Evolutionary conservation across 2,888 invertebrate genomes (phyloP).

Genomic region (Pammene aurita): DNA sequence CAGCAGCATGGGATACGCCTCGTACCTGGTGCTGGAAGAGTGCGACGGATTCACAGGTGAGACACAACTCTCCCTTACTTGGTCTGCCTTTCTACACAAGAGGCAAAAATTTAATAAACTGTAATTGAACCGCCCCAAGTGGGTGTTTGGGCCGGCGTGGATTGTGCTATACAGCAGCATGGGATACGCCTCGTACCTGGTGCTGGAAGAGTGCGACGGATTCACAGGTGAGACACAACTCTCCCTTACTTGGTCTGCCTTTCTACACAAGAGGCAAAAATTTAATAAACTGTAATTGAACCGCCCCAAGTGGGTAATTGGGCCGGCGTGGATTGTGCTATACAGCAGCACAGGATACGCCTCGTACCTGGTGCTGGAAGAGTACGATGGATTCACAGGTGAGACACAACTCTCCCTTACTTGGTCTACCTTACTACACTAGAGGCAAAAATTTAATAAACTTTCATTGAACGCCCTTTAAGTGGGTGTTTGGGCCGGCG

Average conservation of each 20-base stretch:
- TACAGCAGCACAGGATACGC: constrained; percentile 94
- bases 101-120: constrained; percentile 88
- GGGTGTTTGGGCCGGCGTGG: constrained; percentile 92
- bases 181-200: constrained; percentile 94
- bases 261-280: background rate
- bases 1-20: no score
- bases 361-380: constrained; percentile 91
- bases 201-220: constrained; percentile 90
- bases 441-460: constrained; percentile 65
- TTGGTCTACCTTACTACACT: background rate
- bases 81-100: no score
- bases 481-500: constrained; percentile 90
- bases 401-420: constrained; percentile 37
- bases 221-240: constrained; percentile 78
- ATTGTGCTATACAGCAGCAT: constrained; percentile 89
- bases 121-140: constrained; percentile 88
- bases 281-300: constrained; percentile 87
- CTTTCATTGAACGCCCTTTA: constrained; percentile 93
- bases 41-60: no score
- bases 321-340: constrained; percentile 90
- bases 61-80: no score
- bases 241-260: background rate
- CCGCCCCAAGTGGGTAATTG: constrained; percentile 92
- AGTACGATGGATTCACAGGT: constrained; percentile 89
- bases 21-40: no score